Evolutionary conservation across 2,797 vertebrate species (phyloP).

Genomic region (Pangasius mekongensis): DNA sequence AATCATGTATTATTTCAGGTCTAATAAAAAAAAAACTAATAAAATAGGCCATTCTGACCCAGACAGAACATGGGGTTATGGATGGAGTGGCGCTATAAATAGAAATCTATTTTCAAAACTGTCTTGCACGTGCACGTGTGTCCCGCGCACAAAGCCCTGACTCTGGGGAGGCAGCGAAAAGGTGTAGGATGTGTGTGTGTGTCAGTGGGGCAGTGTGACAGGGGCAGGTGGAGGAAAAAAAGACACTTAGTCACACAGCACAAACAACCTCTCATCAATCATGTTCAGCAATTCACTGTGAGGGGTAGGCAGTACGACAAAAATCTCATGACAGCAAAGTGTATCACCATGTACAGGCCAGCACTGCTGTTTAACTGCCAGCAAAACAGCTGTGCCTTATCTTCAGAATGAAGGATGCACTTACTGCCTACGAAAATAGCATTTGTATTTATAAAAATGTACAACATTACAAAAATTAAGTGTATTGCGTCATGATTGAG

Average conservation of each 20-base stretch:
- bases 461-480: neutral
- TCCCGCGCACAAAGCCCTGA: neutral
- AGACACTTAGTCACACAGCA: constrained; percentile 41
- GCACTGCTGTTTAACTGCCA: neutral
- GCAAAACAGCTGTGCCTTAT: neutral
- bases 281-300: constrained; percentile 59
- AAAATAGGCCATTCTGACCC: constrained; percentile 1
- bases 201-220: constrained; percentile 59
- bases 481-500: no score
- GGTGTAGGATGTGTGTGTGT: constrained; percentile 22
- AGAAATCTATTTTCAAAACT: constrained; percentile 26
- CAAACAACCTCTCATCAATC: constrained; percentile 71
- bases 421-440: neutral
- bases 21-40: neutral
- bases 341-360: neutral
- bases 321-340: neutral
- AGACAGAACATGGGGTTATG: neutral
- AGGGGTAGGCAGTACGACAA: no score
- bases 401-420: neutral
- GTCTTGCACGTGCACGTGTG: neutral
- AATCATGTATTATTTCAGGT: neutral
- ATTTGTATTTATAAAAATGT: neutral
- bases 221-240: constrained; percentile 46
- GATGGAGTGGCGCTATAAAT: neutral
- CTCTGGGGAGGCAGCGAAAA: constrained; percentile 3